Evolutionary conservation across 2,888 invertebrate genomes (phyloP).

Genomic region (Mechanitis messenoides): DNA sequence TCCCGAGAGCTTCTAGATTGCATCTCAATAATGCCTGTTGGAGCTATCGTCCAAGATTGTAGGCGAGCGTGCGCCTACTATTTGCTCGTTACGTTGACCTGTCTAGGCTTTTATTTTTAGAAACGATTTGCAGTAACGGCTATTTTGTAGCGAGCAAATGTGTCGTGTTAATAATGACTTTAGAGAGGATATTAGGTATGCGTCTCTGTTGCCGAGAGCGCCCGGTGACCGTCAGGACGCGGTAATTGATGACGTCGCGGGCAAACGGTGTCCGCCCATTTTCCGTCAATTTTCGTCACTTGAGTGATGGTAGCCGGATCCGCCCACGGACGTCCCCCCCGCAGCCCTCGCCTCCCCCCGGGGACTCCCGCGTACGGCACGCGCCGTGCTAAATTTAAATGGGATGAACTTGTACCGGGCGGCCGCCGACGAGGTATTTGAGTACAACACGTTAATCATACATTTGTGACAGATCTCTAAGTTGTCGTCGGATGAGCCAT

Average conservation of each 20-base stretch:
- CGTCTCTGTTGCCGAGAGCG: conserved; percentile 47
- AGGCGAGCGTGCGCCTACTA: conserved; percentile 52
- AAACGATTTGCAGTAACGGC: conserved; percentile 26
- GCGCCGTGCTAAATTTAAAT: conserved; percentile 76
- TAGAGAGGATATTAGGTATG: conserved; percentile 63
- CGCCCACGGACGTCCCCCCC: conserved; percentile 52
- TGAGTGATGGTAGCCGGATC: conserved; percentile 72
- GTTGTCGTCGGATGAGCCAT: conserved; percentile 48
- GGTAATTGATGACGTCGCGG: conserved; percentile 76
- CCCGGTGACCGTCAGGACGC: conserved; percentile 70
- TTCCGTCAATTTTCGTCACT: conserved; percentile 78
- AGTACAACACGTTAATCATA: conserved; percentile 70
- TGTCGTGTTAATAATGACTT: conserved; percentile 51
- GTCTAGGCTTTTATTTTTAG: conserved; percentile 37
- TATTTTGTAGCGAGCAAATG: conserved; percentile 32
- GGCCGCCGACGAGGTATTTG: conserved; percentile 64
- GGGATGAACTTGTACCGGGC: conserved; percentile 74
- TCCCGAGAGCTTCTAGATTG: conserved; percentile 72
- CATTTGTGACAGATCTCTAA: conserved; percentile 67
- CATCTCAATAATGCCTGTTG: conserved; percentile 71
- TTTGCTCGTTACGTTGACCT: conserved; percentile 56
- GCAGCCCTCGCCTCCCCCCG: conserved; percentile 38
- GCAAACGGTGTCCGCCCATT: conserved; percentile 75
- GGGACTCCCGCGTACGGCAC: conserved; percentile 57
- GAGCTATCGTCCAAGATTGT: conserved; percentile 63